Base-by-base conservation (phyloP, 2,888 invertebrate species). In the Neoitamus cyanurus region DNA sequence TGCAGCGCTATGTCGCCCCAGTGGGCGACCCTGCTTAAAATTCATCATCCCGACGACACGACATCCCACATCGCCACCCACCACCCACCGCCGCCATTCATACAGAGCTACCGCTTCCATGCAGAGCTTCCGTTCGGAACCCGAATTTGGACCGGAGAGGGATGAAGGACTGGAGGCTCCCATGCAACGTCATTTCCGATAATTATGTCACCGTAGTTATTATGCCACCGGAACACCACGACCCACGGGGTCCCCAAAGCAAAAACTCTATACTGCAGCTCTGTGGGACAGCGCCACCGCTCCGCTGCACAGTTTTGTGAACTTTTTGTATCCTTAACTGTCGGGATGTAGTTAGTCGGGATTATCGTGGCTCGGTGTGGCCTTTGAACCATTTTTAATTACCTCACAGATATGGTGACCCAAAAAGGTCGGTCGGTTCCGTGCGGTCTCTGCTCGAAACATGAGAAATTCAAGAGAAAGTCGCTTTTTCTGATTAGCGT, bases 181-280 rank as follows among this genome's bases (percentile, higher is more conserved):
- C 30, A 20, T 78, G 48, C 78, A 78, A 78, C 78, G 20, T 58
- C 78, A 78, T 58, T 78, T 78, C 78, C 78, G 78, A 78, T 78
- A 78, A 78, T 78, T 78, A 78, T 78, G 78, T 58, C 78, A 78
- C 58, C 58, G 31, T 78, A 28, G 58, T 78, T 78, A 48, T 58
- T 48, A 58, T 58, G 30, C 78, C 48, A 78, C 78, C 78, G 78
- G 78, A 78, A 78, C 78, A 78, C 58, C 58, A 58, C 58, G 58
- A 58, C 58, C 25, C 9, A 58, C 48, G 48, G 9, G 15, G n/a
- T n/a, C 7, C 34, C 15, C 20, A 0, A 1, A 20, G 20, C 48
- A 15, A 48, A 48, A 48, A 15, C 48, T 37, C 48, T 15, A 13
- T n/a, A 20, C 20, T 58, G 25, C 7, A 25, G 58, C 11, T 58